Evolutionary conservation across 2,113 vertebrate species (phyloP).

Genomic region (Gnathonemus longibarbis): DNA sequence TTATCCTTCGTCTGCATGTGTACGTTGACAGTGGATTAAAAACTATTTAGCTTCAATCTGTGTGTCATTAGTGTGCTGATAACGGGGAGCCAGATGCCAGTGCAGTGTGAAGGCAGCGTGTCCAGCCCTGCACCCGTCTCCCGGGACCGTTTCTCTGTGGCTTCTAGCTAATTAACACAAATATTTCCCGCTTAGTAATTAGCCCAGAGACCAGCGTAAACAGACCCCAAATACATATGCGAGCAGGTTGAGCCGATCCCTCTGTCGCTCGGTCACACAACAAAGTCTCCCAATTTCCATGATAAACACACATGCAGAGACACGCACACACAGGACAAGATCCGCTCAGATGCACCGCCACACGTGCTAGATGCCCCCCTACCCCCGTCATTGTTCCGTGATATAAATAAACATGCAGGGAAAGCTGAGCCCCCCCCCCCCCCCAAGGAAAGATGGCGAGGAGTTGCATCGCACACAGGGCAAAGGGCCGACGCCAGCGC

Average conservation of each 20-base stretch:
- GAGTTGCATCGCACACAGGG: neutral
- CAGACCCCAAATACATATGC: constrained; percentile 10
- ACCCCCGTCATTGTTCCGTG: neutral
- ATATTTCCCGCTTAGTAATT: neutral
- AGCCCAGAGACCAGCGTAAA: neutral
- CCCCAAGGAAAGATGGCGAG: neutral
- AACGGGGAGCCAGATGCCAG: neutral
- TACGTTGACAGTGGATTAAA: neutral
- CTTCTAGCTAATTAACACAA: neutral
- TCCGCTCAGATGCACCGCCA: neutral
- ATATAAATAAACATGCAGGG: neutral
- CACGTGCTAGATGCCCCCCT: neutral
- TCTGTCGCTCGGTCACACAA: neutral
- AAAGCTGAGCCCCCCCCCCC: neutral
- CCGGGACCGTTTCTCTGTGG: neutral
- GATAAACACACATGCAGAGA: neutral
- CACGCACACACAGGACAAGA: neutral
- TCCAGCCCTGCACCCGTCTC: neutral
- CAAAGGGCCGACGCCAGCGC: neutral
- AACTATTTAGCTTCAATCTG: neutral
- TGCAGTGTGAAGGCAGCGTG: neutral
- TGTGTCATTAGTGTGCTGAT: neutral
- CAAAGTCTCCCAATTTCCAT: neutral
- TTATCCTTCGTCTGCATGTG: neutral
- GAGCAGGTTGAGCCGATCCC: neutral